Evolutionary conservation across 2,888 invertebrate species (phyloP), one percentile per base, ranked within the genome.

Genomic region (Camptogramma bilineatum): DNA sequence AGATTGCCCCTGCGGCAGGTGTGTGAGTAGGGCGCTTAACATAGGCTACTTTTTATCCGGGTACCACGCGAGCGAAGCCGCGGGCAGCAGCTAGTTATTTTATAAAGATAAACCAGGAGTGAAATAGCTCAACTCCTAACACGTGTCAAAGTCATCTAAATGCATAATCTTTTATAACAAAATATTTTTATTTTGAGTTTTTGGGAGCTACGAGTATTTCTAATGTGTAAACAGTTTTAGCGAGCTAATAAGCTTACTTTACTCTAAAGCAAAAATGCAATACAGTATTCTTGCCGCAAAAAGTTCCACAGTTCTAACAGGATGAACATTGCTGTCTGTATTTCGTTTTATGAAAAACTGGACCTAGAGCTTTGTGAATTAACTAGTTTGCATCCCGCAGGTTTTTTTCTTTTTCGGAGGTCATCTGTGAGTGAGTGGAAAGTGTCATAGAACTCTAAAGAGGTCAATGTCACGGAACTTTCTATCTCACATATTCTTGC

Each of bases 381-480:
- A 61, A 48, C 52, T 57, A 71, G 47, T 47, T 57, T 47, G 54
- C 61, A 54, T 54, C 17, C 19, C 52, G 67, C 71, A 70, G 47
- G 46, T 28, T 55, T 48, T 34, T 47, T 42, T 8, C 46, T 24
- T 47, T 54, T 61, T 68, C 58, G 13, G 19, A 55, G 51, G 19
- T 54, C 48, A 17, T 31, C 44, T 61, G 44, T 7, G 17, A 46
- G 17, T 39, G 28, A 31, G 31, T 39, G 13, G 13, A 39, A 39
- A 39, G 34, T 13, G 13, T 13, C 34, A 39, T 39, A 39, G 3
- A 13, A 39, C 34, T 13, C 4, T 39, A 39, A 13, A 39, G 4
- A 34, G 34, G 9, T 34, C 34, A 34, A 34, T 34, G 34, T 13
- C 34, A 34, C 28, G 7, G 28, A 28, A 5, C 28, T n/a, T n/a